Evolutionary conservation across 2,888 invertebrate genomes (phyloP).

Genomic region (Macroteleia sp.): DNA sequence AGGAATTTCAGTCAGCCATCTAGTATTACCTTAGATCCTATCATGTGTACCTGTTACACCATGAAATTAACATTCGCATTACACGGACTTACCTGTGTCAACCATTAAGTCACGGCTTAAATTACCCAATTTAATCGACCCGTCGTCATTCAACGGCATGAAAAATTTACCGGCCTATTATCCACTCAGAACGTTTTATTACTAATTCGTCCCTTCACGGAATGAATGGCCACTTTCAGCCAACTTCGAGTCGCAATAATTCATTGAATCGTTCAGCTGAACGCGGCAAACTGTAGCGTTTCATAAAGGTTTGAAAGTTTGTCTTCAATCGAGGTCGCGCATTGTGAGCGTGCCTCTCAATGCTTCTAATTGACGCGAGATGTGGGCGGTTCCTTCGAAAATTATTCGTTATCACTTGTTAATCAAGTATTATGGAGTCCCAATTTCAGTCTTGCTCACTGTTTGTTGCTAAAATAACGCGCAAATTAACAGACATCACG

Average conservation of each 20-base stretch:
- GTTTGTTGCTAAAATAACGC: constrained; percentile 29
- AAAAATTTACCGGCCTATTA: constrained; percentile 31
- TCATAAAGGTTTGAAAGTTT: constrained; percentile 43
- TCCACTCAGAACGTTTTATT: constrained; percentile 16
- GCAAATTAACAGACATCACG: constrained; percentile 21
- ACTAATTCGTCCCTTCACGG: constrained; percentile 20
- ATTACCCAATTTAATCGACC: constrained; percentile 34
- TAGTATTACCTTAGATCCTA: constrained; percentile 8
- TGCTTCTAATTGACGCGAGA: constrained; percentile 25
- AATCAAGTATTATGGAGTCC: neutral
- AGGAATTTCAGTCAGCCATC: constrained; percentile 1
- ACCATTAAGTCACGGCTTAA: constrained; percentile 20
- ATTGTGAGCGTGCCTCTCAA: constrained; percentile 15
- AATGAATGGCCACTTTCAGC: constrained; percentile 34
- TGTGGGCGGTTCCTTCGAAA: constrained; percentile 13
- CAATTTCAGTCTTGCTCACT: neutral
- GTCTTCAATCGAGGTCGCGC: constrained; percentile 33
- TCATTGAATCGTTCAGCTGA: constrained; percentile 24
- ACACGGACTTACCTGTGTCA: constrained; percentile 34
- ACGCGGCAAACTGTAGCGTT: constrained; percentile 28
- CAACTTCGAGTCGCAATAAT: constrained; percentile 35
- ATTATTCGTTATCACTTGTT: constrained; percentile 31
- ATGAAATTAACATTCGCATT: constrained; percentile 36
- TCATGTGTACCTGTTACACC: constrained; percentile 28
- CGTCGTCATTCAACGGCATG: constrained; percentile 8